Evolutionary conservation across 35 echinoderm and acorn worm species (phyloP).

Genomic region (Chiridota heheva): DNA sequence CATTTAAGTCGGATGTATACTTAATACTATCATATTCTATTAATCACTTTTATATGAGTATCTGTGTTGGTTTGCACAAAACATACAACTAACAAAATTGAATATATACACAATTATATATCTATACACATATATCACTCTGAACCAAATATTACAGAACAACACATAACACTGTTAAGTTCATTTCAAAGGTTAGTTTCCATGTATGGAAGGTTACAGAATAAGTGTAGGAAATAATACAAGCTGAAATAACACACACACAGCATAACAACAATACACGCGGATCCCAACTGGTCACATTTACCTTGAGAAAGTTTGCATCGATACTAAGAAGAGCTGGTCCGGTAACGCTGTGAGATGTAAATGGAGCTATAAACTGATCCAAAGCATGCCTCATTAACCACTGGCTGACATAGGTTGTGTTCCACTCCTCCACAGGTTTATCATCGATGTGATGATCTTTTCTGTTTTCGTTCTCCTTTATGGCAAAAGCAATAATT

Average conservation of each 20-base stretch:
- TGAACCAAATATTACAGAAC: background rate
- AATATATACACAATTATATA: no score
- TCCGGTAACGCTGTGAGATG: constrained; percentile 78
- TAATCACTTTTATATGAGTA: no score
- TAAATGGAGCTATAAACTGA: constrained; percentile 83
- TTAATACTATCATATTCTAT: no score
- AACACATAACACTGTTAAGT: background rate
- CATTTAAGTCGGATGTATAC: no score
- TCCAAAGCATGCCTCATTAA: constrained; percentile 75
- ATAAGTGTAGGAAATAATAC: no score
- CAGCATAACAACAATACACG: background rate
- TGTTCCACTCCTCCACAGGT: constrained; percentile 92
- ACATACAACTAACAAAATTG: no score
- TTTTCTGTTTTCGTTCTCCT: constrained; percentile 66
- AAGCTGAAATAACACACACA: background rate
- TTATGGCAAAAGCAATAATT: background rate
- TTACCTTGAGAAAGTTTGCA: constrained; percentile 81
- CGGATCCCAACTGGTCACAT: background rate
- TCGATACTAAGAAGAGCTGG: constrained; percentile 77
- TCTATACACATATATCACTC: background rate
- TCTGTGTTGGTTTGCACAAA: no score
- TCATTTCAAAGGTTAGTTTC: background rate
- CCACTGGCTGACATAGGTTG: constrained; percentile 90
- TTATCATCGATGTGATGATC: constrained; percentile 82
- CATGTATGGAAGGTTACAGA: no score